Evolutionary conservation across 2,888 invertebrate species (phyloP).

Genomic region (Athripsodes cinereus): DNA sequence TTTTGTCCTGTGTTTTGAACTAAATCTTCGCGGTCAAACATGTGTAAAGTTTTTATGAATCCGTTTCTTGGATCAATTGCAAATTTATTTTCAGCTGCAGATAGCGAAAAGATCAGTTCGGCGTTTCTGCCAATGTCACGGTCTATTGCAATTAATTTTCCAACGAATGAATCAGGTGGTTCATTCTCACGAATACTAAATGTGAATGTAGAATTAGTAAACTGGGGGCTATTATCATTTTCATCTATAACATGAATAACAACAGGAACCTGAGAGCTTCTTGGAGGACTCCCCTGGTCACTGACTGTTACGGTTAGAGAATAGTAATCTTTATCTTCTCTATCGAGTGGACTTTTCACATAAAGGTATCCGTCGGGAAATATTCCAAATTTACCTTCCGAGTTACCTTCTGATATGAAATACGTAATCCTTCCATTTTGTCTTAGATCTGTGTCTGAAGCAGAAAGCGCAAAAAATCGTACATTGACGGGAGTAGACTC

Average conservation of each 20-base stretch:
- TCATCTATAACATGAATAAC: constrained; percentile 92
- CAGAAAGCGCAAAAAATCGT: constrained; percentile 82
- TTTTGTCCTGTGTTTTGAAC: constrained; percentile 72
- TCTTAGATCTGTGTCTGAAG: constrained; percentile 83
- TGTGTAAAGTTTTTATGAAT: constrained; percentile 76
- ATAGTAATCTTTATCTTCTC: constrained; percentile 89
- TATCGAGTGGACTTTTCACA: constrained; percentile 77
- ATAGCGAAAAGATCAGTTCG: constrained; percentile 77
- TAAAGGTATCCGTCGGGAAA: constrained; percentile 93
- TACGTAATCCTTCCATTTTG: constrained; percentile 75
- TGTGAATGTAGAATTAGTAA: constrained; percentile 84
- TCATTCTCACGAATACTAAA: constrained; percentile 87
- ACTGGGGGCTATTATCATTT: constrained; percentile 93
- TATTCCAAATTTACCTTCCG: constrained; percentile 81
- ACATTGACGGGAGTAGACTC: constrained; percentile 90
- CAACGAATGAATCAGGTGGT: constrained; percentile 84
- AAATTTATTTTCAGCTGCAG: constrained; percentile 72
- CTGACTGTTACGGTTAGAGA: constrained; percentile 77
- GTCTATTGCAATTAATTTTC: constrained; percentile 85
- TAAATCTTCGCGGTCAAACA: constrained; percentile 85
- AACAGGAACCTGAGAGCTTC: constrained; percentile 82
- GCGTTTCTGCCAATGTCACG: constrained; percentile 87
- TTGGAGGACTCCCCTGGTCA: constrained; percentile 72
- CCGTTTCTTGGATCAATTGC: constrained; percentile 86
- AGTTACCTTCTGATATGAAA: constrained; percentile 79